Evolutionary conservation across 2,113 vertebrate species (phyloP).

Genomic region (Anhinga anhinga): DNA sequence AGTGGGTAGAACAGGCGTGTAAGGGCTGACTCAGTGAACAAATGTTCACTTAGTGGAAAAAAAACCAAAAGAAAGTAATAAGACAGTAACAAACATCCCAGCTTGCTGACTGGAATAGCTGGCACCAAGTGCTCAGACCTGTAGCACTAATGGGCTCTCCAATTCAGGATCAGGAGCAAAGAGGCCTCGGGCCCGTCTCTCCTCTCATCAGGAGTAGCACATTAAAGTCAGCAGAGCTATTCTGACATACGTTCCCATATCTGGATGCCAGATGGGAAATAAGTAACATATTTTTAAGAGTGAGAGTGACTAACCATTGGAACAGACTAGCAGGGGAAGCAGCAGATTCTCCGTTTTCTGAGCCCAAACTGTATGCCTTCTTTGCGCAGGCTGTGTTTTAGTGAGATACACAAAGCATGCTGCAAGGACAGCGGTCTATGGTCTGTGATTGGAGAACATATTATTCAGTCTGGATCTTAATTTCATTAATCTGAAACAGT

Average conservation of each 20-base stretch:
- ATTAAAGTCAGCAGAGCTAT: background rate
- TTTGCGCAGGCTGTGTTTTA: constrained; percentile 17
- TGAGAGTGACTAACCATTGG: constrained; percentile 45
- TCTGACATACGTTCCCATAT: constrained; percentile 20
- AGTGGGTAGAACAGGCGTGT: background rate
- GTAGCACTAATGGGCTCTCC: background rate
- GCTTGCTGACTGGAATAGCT: background rate
- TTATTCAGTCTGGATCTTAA: background rate
- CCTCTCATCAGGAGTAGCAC: background rate
- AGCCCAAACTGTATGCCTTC: background rate
- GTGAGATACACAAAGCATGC: background rate
- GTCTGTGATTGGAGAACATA: background rate
- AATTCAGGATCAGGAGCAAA: background rate
- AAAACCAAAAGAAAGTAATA: background rate
- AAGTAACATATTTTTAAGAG: constrained; percentile 41
- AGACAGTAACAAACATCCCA: background rate
- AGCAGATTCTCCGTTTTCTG: background rate
- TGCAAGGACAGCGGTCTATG: background rate
- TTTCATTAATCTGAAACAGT: background rate
- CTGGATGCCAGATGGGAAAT: constrained; percentile 52
- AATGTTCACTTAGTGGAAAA: background rate
- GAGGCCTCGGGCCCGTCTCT: background rate
- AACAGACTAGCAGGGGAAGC: constrained; percentile 10
- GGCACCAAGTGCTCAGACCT: background rate
- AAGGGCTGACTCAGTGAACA: constrained; percentile 17